A percentile compares a stretch with the other conserved stretches of the same genome.
Conservation (phyloP, 1,140 invertebrate species). For the Drosophila ohnishii region DNA sequence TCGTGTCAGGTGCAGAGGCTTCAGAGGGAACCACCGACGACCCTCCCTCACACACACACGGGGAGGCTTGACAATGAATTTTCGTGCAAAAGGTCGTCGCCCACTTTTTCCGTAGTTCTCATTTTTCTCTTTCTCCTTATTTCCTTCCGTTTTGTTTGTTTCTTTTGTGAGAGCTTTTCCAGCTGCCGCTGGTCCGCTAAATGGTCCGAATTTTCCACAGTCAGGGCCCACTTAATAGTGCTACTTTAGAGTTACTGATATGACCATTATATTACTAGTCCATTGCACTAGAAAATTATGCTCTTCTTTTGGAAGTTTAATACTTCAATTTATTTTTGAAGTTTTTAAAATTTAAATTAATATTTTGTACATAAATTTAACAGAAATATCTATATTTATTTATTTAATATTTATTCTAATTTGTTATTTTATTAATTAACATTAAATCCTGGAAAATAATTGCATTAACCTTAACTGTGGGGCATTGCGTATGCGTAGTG, state of each 20-base stretch:
- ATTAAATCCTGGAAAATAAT: background rate
- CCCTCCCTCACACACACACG: background rate
- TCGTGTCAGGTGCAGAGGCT: slow-evolving; percentile 45
- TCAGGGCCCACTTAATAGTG: slow-evolving; percentile 3
- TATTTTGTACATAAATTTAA: no score
- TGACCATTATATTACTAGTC: no score
- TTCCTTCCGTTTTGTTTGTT: slow-evolving; percentile 32
- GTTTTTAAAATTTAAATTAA: no score
- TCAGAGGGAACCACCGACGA: background rate
- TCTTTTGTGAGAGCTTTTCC: slow-evolving; percentile 52
- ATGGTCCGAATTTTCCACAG: slow-evolving; percentile 25
- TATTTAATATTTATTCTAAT: background rate
- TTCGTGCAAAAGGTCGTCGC: slow-evolving; percentile 57
- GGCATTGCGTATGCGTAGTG: slow-evolving; percentile 48
- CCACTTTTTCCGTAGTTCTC: slow-evolving; percentile 34
- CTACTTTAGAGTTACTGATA: no score
- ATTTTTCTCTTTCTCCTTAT: slow-evolving; percentile 17
- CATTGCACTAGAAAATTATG: no score
- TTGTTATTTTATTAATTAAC: no score
- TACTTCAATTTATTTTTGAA: no score
- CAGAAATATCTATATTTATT: no score
- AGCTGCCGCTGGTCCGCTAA: slow-evolving; percentile 47
- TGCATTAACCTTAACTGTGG: background rate
- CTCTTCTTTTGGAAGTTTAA: no score
- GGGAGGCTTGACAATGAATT: slow-evolving; percentile 52